These are phyloP conservation scores for Semibalanus balanoides DNA, from an alignment of 1,140 invertebrate species.

Conservation along the genomic window DNA sequence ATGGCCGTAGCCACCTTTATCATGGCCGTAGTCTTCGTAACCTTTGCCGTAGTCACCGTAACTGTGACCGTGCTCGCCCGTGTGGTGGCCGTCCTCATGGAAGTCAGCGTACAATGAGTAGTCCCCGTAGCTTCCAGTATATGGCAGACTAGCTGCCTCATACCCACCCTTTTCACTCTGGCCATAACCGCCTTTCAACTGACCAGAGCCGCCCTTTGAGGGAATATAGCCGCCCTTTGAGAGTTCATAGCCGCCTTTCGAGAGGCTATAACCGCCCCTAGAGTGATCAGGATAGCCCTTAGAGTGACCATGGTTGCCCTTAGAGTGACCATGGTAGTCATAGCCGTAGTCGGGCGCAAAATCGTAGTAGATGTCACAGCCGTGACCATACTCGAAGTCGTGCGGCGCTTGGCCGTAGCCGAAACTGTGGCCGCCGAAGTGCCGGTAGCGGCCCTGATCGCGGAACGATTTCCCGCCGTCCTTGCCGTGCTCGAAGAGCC, in stretches of 20 bases:
- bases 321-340: background rate
- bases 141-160: too few relatives aligned
- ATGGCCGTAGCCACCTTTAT: too few relatives aligned
- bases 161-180: background rate
- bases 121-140: too few relatives aligned
- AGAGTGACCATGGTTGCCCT: background rate
- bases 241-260: background rate
- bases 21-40: too few relatives aligned
- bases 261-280: background rate
- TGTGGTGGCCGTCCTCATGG: too few relatives aligned
- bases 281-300: too few relatives aligned
- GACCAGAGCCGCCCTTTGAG: too few relatives aligned
- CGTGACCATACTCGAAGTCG: background rate
- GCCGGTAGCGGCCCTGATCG: background rate
- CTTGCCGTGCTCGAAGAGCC: background rate
- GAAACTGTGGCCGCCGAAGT: background rate
- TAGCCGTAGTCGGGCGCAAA: background rate
- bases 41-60: too few relatives aligned
- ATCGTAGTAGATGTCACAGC: background rate
- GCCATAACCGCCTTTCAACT: background rate
- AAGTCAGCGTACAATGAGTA: too few relatives aligned
- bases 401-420: background rate
- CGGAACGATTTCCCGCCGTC: background rate
- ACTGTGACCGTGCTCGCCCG: too few relatives aligned
- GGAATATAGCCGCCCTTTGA: background rate